A percentile compares a stretch with the other conserved stretches of the same genome.
Evolutionary conservation across 1,140 invertebrate species (phyloP).

Genomic region (Drosophila grimshawi): DNA sequence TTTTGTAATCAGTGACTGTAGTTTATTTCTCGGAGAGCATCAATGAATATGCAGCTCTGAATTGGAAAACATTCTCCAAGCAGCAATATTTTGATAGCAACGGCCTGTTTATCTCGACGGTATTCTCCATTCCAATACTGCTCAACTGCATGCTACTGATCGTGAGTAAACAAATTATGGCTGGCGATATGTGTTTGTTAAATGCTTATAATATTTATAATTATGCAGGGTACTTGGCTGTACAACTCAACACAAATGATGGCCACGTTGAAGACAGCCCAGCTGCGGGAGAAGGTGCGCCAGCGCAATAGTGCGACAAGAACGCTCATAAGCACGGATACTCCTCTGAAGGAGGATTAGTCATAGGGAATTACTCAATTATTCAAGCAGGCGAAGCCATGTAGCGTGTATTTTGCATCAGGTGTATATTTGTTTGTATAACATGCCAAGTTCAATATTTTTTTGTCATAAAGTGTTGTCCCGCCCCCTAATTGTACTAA

Average conservation of each 20-base stretch:
- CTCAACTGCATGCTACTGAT: conserved; percentile 97
- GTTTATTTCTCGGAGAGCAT: conserved; percentile 95
- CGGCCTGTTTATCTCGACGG: conserved; percentile 95
- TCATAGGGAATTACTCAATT: conserved; percentile 3
- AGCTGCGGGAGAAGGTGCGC: conserved; percentile 87
- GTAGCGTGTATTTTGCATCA: not conserved
- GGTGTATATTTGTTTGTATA: conserved; percentile 3
- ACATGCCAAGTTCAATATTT: not conserved
- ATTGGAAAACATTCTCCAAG: conserved; percentile 93
- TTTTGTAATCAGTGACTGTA: conserved; percentile 88
- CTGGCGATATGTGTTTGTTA: conserved; percentile 15
- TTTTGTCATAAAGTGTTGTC: conserved; percentile 12
- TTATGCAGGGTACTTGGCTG: conserved; percentile 91
- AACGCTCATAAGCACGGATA: not conserved
- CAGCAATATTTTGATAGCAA: conserved; percentile 97
- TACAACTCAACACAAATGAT: conserved; percentile 94
- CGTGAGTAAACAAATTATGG: conserved; percentile 87
- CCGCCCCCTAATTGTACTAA: conserved; percentile 15
- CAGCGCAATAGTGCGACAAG: conserved; percentile 16
- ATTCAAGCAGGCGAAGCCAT: conserved; percentile 6
- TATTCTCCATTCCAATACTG: conserved; percentile 95
- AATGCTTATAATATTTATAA: conserved; percentile 20
- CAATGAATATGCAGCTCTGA: conserved; percentile 92
- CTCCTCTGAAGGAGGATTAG: conserved; percentile 45
- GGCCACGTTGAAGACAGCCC: conserved; percentile 91